Percentiles rank a stretch among this genome's conserved stretches.
Conservation (phyloP, 2,113 vertebrate genomes). For the Poicephalus meyeri region DNA sequence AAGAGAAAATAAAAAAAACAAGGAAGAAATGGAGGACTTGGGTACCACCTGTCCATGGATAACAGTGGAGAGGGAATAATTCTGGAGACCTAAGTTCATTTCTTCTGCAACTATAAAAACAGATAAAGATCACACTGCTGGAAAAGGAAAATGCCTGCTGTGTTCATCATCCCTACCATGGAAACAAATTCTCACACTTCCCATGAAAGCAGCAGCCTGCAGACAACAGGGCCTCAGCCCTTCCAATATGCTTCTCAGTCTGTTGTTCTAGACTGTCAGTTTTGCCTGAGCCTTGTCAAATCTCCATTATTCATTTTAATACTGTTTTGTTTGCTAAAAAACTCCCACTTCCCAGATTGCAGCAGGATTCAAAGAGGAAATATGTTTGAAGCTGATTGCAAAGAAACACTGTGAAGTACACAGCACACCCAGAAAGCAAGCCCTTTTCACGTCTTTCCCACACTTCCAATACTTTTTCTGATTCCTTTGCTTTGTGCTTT, state of each 20-base stretch:
- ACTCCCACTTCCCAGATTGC: neutral
- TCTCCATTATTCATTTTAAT: neutral
- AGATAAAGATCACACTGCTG: neutral
- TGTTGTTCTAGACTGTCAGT: neutral
- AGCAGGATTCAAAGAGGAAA: neutral
- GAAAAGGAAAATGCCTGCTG: neutral
- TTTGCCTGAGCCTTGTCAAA: neutral
- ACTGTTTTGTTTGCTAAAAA: neutral
- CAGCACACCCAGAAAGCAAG: neutral
- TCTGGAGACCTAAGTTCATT: neutral
- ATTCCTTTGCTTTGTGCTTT: neutral
- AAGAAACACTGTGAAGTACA: neutral
- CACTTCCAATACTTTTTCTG: neutral
- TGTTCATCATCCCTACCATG: neutral
- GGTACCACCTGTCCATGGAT: neutral
- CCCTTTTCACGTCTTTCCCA: neutral
- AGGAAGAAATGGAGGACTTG: neutral
- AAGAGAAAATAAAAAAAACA: neutral
- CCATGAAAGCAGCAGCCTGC: neutral
- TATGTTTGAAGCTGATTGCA: neutral
- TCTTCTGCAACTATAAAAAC: neutral
- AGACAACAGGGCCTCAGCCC: neutral
- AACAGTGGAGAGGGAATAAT: neutral
- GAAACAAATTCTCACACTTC: neutral
- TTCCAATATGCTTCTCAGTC: neutral